Evolutionary conservation across 2,888 invertebrate genomes (phyloP), one percentile per base, ranked within the genome.

Genomic region (Crossocerus cetratus): DNA sequence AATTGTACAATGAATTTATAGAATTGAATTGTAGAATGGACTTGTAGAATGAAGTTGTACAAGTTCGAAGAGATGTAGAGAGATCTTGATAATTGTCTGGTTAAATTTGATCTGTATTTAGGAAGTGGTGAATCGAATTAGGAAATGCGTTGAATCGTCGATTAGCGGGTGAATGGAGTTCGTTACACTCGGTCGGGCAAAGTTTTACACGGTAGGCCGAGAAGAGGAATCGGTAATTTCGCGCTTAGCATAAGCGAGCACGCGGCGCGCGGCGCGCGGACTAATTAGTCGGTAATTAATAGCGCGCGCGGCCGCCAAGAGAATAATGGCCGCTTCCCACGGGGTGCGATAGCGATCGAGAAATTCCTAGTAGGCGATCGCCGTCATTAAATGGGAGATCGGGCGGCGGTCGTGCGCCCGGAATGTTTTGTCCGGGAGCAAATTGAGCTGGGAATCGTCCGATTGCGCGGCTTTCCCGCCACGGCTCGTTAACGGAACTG

Each of bases 281-380:
- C 44, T 75, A 81, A 78, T 81, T 81, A 73, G 71, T 73, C 56
- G 73, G 79, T 81, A 81, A 81, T 78, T 81, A 81, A 81, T 77
- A 78, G 72, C 66, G 49, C 18, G n/a, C n/a, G n/a, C n/a, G n/a
- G n/a, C 56, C 70, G 55, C 32, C 18, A 22, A 21, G 32, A 43
- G 65, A 56, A 61, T 81, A 80, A 77, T 71, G 63, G 59, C 42
- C 3, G 23, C 18, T 77, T 81, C 81, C 58, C 81, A 81, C 72
- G 69, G 18, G n/a, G n/a, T n/a, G n/a, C 23, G 81, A 81, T 81
- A 77, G 61, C 32, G 49, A 81, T 81, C 79, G 21, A 55, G 49
- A 66, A 76, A 74, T 76, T 74, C 77, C 69, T 67, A 44, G 58
- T 60, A 44, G 70, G 70, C 60, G 70, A 77, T 74, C 73, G 58